A percentile compares a stretch with the other conserved stretches of the same genome.
Conservation (phyloP, 1,140 invertebrate genomes). For the Parapsyche elsis region DNA sequence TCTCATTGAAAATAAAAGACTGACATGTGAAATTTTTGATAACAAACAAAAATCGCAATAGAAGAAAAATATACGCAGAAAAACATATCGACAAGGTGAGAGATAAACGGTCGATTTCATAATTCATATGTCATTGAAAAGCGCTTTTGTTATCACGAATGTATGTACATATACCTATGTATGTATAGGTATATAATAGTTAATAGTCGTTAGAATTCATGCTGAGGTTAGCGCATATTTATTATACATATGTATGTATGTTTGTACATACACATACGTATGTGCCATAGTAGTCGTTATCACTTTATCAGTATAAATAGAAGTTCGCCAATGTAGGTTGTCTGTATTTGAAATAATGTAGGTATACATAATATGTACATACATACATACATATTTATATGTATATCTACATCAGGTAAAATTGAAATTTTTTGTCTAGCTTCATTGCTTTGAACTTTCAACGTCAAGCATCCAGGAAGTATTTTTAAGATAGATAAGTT, state of each 20-base stretch:
- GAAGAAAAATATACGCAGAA: background rate
- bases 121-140: constrained; percentile 39
- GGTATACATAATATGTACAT: too few relatives aligned
- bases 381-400: too few relatives aligned
- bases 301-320: too few relatives aligned
- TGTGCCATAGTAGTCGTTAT: background rate
- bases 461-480: too few relatives aligned
- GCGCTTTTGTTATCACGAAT: constrained; percentile 31
- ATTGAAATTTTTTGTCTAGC: too few relatives aligned
- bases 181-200: constrained; percentile 7
- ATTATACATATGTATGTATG: background rate
- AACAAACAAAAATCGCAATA: background rate
- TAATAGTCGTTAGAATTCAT: background rate
- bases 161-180: too few relatives aligned
- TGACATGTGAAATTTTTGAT: too few relatives aligned
- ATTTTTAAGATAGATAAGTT: too few relatives aligned
- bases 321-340: too few relatives aligned
- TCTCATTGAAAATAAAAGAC: background rate
- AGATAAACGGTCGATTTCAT: constrained; percentile 31
- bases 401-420: too few relatives aligned
- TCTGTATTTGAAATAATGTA: too few relatives aligned
- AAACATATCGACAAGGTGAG: constrained; percentile 9
- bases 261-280: background rate
- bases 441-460: too few relatives aligned
- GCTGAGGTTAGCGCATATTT: background rate